Evolutionary conservation across 2,113 vertebrate species (phyloP).

Genomic region (Columba livia): DNA sequence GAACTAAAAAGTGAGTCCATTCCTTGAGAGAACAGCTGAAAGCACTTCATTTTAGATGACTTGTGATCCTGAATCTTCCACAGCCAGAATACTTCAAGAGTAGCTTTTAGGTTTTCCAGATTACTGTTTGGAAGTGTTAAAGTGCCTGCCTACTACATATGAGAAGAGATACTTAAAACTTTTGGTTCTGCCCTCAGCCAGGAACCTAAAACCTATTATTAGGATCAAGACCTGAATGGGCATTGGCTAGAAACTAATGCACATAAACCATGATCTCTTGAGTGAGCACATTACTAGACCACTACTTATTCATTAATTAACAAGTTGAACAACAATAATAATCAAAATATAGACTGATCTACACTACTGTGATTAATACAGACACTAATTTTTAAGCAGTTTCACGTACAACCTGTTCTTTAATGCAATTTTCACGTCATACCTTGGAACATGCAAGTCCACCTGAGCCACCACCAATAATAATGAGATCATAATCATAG

Average conservation of each 20-base stretch:
- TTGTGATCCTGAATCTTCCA: neutral
- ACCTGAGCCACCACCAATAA: conserved; percentile 95
- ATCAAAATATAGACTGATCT: neutral
- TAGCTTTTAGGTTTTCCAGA: neutral
- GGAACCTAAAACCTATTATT: neutral
- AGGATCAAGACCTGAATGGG: neutral
- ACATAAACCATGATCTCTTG: neutral
- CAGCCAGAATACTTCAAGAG: neutral
- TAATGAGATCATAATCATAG: conserved; percentile 92
- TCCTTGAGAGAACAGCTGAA: neutral
- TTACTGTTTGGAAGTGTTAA: neutral
- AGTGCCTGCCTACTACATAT: neutral
- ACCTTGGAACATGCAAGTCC: conserved; percentile 97
- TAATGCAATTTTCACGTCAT: neutral
- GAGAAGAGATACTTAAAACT: neutral
- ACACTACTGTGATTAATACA: neutral
- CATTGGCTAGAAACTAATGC: neutral
- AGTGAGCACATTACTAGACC: neutral
- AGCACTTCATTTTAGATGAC: neutral
- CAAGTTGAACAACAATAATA: neutral
- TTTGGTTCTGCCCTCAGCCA: neutral
- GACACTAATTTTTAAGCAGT: neutral
- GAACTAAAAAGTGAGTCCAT: neutral
- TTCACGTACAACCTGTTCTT: neutral
- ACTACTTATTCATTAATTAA: neutral